These are phyloP conservation scores for Chloroclysta siterata DNA, from an alignment of 2,888 invertebrate genomes.

Conservation along the genomic window DNA sequence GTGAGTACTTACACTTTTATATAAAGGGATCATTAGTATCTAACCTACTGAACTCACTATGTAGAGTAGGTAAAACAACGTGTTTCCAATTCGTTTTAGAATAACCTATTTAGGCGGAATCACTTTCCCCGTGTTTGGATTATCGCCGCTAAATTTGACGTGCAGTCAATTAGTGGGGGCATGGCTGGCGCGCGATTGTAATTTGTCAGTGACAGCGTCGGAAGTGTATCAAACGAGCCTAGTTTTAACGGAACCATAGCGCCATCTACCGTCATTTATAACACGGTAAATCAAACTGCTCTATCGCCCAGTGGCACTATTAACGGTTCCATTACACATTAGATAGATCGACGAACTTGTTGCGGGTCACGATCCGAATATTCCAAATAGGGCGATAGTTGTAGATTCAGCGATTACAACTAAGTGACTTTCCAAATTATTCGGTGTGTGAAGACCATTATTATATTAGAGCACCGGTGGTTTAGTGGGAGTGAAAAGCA, in stretches of 20 bases:
- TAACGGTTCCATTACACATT: constrained; percentile 36
- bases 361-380: constrained; percentile 15
- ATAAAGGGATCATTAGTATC: neutral
- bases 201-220: constrained; percentile 82
- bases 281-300: constrained; percentile 40
- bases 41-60: neutral
- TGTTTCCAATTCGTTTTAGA: constrained; percentile 35
- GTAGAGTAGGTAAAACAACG: constrained; percentile 5
- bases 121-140: constrained; percentile 70
- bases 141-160: constrained; percentile 76
- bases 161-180: constrained; percentile 77
- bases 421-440: constrained; percentile 12
- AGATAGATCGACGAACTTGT: constrained; percentile 28
- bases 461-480: too few species aligned
- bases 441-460: neutral
- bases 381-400: constrained; percentile 7
- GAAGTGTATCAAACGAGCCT: constrained; percentile 70
- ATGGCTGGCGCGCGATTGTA: constrained; percentile 62
- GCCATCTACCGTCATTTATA: constrained; percentile 46
- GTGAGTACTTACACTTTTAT: too few species aligned
- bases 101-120: constrained; percentile 52
- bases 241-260: constrained; percentile 61
- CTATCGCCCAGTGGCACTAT: constrained; percentile 40
- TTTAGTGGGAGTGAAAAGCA: too few species aligned
- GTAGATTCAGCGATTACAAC: constrained; percentile 14